Base-by-base conservation (phyloP, 2,888 invertebrate genomes). In the Drosophila mayaguana region DNA sequence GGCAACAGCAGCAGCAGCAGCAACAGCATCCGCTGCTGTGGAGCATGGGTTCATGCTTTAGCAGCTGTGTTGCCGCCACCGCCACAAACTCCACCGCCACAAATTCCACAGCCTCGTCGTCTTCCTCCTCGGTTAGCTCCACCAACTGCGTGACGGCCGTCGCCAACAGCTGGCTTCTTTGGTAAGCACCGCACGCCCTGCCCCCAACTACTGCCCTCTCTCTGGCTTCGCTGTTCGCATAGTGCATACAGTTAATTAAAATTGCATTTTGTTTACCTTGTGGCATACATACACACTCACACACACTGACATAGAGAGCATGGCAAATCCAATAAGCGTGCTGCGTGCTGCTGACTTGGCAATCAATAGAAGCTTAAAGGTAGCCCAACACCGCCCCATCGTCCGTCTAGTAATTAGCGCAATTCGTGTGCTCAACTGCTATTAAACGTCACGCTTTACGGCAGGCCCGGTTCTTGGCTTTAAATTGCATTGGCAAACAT, bases 31-130 rank as follows among this genome's bases (percentile, higher is more conserved):
- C 46, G 63, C 57, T 72, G 64, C 65, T 54, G 45, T 66, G 63
- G 72, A 83, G 83, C 67, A 85, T 85, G 85, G 85, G 85, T 83
- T 83, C 89, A 79, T 85, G 85, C 59, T 67, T 88, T 56, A 87
- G 85, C 87, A 88, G 84, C 81, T 88, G 85, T 51, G 77, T 74
- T 55, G 55, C 72, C 72, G 55, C 73, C 70, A 50, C 50, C 54
- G 46, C 62, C 72, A 63, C 61, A 40, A 63, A 38, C 61, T 55
- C 72, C 53, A 62, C 59, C 38, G 60, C 59, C 69, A 51, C 61
- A 61, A 80, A 60, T 34, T 67, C 87, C 43, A 74, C 63, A 38
- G 65, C 64, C 38, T 80, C 88, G 56, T 72, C 83, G 61, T 86
- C 84, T 57, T 72, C 88, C 57, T 80, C 79, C 34, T 65, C 79